A percentile compares a stretch with the other conserved stretches of the same genome.
Conservation (phyloP, 2,888 invertebrate genomes). For the Ryuthela nishihirai region DNA sequence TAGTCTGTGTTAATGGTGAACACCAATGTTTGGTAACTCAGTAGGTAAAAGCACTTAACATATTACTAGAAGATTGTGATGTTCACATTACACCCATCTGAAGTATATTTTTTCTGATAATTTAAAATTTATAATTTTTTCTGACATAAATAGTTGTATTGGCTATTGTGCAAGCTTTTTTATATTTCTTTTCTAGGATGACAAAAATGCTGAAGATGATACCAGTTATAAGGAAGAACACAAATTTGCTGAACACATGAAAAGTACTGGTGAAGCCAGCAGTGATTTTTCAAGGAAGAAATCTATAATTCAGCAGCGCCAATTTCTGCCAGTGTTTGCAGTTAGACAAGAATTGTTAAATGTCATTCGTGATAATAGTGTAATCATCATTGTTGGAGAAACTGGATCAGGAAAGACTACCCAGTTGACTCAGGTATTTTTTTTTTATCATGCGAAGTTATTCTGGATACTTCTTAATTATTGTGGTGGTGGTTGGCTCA, state of each 20-base stretch:
- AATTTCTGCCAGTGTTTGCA: conserved; percentile 92
- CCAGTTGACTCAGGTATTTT: conserved; percentile 84
- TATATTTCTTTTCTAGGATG: conserved; percentile 46
- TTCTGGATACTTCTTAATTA: no score
- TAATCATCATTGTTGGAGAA: conserved; percentile 92
- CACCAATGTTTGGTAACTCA: no score
- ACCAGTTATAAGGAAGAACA: conserved; percentile 89
- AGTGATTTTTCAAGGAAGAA: conserved; percentile 50
- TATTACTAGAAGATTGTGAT: no score
- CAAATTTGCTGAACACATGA: conserved; percentile 94
- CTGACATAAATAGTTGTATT: no score
- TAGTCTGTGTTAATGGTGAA: no score
- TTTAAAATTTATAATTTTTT: no score
- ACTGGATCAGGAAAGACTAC: conserved; percentile 98
- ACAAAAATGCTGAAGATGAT: conserved; percentile 61
- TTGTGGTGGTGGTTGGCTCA: no score
- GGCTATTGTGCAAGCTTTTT: no score
- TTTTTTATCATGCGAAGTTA: no score
- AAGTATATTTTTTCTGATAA: no score
- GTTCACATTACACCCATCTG: no score
- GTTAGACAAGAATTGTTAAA: conserved; percentile 88
- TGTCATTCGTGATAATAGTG: conserved; percentile 85
- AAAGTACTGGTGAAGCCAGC: conserved; percentile 61
- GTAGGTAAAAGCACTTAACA: no score
- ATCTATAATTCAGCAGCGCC: conserved; percentile 73